Conservation (phyloP, 2,888 invertebrate genomes). For the Heliconius charithonia region DNA sequence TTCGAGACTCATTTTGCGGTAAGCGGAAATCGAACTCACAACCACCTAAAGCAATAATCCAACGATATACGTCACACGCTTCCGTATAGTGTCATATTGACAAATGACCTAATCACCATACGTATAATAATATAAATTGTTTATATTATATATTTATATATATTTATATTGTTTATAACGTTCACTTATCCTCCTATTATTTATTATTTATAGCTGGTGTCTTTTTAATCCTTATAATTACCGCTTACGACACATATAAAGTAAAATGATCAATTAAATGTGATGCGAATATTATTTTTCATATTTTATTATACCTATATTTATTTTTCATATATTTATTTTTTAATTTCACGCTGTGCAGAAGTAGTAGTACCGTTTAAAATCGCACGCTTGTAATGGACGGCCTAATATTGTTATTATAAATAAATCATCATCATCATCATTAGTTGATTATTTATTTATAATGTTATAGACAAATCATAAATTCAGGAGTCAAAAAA, state of each 20-base stretch:
- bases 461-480: too few relatives aligned
- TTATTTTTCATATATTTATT: too few relatives aligned
- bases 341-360: too few relatives aligned
- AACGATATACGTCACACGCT: neutral
- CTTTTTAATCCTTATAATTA: neutral
- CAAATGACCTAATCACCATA: conserved; percentile 12
- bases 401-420: too few relatives aligned
- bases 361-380: too few relatives aligned
- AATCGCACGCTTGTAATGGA: too few relatives aligned
- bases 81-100: conserved; percentile 4
- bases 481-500: too few relatives aligned
- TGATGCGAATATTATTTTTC: too few relatives aligned
- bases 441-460: too few relatives aligned
- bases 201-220: neutral
- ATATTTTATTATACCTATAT: too few relatives aligned
- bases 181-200: conserved; percentile 4
- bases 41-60: neutral
- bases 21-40: neutral
- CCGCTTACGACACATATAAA: neutral
- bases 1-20: neutral
- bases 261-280: too few relatives aligned
- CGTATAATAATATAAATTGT: neutral
- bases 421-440: too few relatives aligned
- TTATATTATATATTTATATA: neutral
- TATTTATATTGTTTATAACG: neutral